Evolutionary conservation across 37 sponge, comb jelly and placozoan species (phyloP), one percentile per base, ranked within the genome.

Genomic region (Ianthella basta): DNA sequence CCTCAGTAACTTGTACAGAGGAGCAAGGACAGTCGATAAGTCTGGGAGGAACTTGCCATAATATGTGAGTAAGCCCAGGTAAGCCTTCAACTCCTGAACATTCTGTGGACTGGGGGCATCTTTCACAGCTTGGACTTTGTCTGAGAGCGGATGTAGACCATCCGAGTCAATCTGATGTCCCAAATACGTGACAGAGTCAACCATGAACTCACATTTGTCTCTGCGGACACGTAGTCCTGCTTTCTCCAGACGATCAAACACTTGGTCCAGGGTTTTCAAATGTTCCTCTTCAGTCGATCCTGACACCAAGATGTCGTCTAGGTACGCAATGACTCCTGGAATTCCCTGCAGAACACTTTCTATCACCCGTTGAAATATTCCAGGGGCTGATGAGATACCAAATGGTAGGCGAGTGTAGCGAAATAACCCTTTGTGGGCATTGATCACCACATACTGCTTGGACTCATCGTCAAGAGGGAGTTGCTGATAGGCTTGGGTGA

Each of bases 321-420:
- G n/a, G 15, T 50, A 50, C 55, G 21, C 24, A 23, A 32, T 41
- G 23, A 50, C 32, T n/a, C 55, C 55, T 50, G 81, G 55, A 54
- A 80, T 80, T 21, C 81, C 81, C 32, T 80, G 55, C 56, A 80
- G 55, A 2, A 80, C 34, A 19, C 32, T 55, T 54, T 80, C 81
- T 32, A 80, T 80, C 4, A 50, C 59, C 34, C 56, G 81, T 56
- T 80, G 81, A n/a, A 41, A 80, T n/a, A 80, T 56, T 50, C 32
- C 81, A 53, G 81, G 81, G 21, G 81, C 81, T 23, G 81, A 80
- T 40, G 81, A 41, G 33, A 80, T 80, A 56, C 81, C 81, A 32
- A 55, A 80, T 5, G 81, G 55, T 32, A 80, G 32, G 21, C 81
- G 81, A 20, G 53, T 80, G 29, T 80, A 80, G 24, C 29, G 81